These are phyloP conservation scores for Drosophila subpulchrella DNA, from an alignment of 1,140 invertebrate species.

Conservation along the genomic window DNA sequence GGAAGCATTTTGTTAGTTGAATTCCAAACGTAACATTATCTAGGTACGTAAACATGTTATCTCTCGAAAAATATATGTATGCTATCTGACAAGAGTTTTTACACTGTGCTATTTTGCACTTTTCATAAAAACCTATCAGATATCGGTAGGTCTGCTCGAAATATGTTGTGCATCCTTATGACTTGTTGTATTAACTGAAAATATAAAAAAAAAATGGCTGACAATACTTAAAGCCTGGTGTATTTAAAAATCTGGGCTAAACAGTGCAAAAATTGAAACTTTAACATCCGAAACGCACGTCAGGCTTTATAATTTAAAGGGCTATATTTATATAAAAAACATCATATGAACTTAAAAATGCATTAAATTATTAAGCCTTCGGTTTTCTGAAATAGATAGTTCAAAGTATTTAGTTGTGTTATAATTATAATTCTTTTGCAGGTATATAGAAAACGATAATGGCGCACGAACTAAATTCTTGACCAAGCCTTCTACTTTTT, in stretches of 20 bases:
- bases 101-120: background rate
- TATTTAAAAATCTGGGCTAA: background rate
- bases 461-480: background rate
- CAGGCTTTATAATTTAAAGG: too few species aligned
- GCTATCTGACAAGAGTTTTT: background rate
- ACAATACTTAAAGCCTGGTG: background rate
- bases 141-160: background rate
- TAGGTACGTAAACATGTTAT: slow-evolving; percentile 11
- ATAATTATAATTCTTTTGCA: background rate
- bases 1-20: slow-evolving; percentile 47
- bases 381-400: too few species aligned
- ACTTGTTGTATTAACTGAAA: background rate
- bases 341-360: too few species aligned
- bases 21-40: slow-evolving; percentile 12
- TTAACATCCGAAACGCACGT: too few species aligned
- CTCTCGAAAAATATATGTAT: slow-evolving; percentile 12
- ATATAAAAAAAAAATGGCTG: background rate
- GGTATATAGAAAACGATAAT: background rate
- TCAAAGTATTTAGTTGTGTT: too few species aligned
- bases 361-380: too few species aligned
- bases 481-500: background rate
- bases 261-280: too few species aligned
- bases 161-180: background rate
- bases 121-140: background rate
- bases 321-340: too few species aligned